Conservation (phyloP, 2,797 vertebrate genomes). For the Siniperca obscura region DNA sequence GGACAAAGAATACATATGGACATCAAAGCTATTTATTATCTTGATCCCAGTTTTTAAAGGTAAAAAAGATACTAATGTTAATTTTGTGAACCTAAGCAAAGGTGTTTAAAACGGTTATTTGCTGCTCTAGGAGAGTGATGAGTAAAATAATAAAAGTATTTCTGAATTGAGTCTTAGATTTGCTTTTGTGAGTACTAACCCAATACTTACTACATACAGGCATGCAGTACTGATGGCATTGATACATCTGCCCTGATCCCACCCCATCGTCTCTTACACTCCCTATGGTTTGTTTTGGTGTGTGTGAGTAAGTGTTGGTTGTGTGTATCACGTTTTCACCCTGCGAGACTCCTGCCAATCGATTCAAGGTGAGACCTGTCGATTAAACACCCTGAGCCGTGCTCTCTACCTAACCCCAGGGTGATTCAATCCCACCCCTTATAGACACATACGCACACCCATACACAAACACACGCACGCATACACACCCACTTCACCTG, state of each 20-base stretch:
- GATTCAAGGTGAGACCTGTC: slow-evolving; percentile 85
- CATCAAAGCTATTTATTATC: neutral
- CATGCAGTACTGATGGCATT: slow-evolving; percentile 56
- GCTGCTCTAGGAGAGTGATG: neutral
- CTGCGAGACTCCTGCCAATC: slow-evolving; percentile 76
- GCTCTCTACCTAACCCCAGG: slow-evolving; percentile 80
- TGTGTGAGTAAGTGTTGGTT: slow-evolving; percentile 71
- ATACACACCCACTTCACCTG: slow-evolving; percentile 73
- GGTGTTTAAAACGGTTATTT: neutral
- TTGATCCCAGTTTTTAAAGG: neutral
- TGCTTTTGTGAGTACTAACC: slow-evolving; percentile 33
- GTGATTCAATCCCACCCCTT: slow-evolving; percentile 74
- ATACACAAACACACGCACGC: slow-evolving; percentile 43
- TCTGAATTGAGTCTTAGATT: slow-evolving; percentile 32
- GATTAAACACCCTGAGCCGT: slow-evolving; percentile 84
- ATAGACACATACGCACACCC: slow-evolving; percentile 53
- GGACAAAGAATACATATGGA: neutral
- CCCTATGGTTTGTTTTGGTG: slow-evolving; percentile 78
- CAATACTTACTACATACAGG: slow-evolving; percentile 33
- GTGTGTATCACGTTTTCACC: slow-evolving; percentile 78
- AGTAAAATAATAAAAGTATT: slow-evolving; percentile 21
- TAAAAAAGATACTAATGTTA: neutral
- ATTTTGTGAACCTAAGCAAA: neutral
- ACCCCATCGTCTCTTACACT: slow-evolving; percentile 45
- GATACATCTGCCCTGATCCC: slow-evolving; percentile 57